These are phyloP conservation scores for Bruchidius siliquastri DNA, from an alignment of 2,888 invertebrate species.

Conservation along the genomic window DNA sequence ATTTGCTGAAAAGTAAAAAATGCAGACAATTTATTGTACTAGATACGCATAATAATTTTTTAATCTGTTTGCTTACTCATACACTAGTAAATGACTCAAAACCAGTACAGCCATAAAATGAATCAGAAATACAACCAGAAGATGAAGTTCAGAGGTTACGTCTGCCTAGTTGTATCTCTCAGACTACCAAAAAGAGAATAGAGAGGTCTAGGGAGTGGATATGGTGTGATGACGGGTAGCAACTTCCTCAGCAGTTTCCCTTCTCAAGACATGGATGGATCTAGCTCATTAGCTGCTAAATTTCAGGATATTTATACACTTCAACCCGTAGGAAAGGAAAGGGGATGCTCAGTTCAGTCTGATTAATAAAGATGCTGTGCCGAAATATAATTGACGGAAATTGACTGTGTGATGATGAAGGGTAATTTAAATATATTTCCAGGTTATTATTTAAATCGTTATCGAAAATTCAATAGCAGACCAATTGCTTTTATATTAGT, in stretches of 20 bases:
- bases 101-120: too few relatives aligned
- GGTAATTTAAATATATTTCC: too few relatives aligned
- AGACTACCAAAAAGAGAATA: background rate
- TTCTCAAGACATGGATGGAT: slow-evolving; percentile 43
- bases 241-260: slow-evolving; percentile 34
- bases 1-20: too few relatives aligned
- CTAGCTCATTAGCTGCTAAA: slow-evolving; percentile 31
- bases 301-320: slow-evolving; percentile 16
- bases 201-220: background rate
- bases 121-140: too few relatives aligned
- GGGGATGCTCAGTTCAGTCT: background rate
- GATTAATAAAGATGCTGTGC: background rate
- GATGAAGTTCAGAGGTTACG: too few relatives aligned
- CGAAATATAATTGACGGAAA: background rate
- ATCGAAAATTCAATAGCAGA: too few relatives aligned
- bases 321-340: slow-evolving; percentile 11
- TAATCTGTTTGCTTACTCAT: too few relatives aligned
- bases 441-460: too few relatives aligned
- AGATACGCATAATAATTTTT: too few relatives aligned
- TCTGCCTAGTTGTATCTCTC: background rate
- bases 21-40: too few relatives aligned
- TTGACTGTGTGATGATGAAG: background rate
- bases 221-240: slow-evolving; percentile 37
- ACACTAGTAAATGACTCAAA: too few relatives aligned
- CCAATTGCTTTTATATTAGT: too few relatives aligned